These are phyloP conservation scores for Agrilus planipennis DNA, from an alignment of 1,140 invertebrate species.

Conservation along the genomic window DNA sequence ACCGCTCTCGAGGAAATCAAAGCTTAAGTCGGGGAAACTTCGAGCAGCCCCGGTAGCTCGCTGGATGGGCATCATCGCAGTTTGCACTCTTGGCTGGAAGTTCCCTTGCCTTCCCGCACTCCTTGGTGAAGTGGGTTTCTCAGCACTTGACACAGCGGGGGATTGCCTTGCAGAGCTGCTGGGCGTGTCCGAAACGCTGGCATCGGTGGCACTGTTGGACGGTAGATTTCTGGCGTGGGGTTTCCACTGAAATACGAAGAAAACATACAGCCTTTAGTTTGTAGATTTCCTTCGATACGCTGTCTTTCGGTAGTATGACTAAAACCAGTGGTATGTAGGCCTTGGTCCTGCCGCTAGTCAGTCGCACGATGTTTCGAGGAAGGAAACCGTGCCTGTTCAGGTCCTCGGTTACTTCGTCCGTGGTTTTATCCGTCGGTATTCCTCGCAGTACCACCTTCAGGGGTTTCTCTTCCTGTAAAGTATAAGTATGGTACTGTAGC, in stretches of 20 bases:
- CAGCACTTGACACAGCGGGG: constrained; percentile 4
- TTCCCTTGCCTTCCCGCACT: background rate
- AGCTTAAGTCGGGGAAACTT: no score
- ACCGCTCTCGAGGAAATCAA: no score
- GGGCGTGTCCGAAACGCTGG: constrained; percentile 4
- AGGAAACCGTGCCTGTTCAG: background rate
- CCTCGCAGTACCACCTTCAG: background rate
- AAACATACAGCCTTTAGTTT: background rate
- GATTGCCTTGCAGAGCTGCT: background rate
- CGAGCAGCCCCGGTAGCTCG: constrained; percentile 3
- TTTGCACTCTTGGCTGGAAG: constrained; percentile 13
- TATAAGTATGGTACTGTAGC: background rate
- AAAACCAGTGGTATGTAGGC: background rate
- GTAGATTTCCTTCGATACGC: constrained; percentile 2
- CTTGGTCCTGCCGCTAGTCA: constrained; percentile 1
- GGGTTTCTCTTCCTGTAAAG: background rate
- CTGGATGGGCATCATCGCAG: constrained; percentile 22
- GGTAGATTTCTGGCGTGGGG: background rate
- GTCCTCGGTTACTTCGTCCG: background rate
- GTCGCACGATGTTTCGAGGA: no score
- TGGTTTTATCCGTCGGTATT: background rate
- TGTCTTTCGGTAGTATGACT: background rate
- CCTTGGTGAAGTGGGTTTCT: constrained; percentile 14
- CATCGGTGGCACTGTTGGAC: constrained; percentile 4
- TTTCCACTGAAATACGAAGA: background rate